These are phyloP conservation scores for Abramis brama DNA, from an alignment of 2,113 vertebrate species.

Conservation along the genomic window DNA sequence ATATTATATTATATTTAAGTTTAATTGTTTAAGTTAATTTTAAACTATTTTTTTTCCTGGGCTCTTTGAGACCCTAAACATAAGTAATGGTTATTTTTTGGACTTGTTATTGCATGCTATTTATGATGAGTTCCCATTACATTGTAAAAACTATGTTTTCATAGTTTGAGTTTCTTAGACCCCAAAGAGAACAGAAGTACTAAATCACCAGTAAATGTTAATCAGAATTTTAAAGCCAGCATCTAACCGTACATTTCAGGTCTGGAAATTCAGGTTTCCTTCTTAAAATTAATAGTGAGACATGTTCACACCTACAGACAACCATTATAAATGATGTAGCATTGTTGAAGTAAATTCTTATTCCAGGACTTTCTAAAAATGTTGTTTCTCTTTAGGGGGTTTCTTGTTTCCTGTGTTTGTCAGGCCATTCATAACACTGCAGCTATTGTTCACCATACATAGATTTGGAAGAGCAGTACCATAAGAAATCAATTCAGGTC, in stretches of 20 bases:
- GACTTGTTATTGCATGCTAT: not conserved
- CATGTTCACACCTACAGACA: not conserved
- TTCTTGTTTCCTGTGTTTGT: slow-evolving; percentile 53
- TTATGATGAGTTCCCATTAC: not conserved
- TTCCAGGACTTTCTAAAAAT: slow-evolving; percentile 45
- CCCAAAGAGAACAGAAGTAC: not conserved
- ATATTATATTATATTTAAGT: no score
- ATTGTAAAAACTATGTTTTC: not conserved
- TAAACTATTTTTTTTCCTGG: not conserved
- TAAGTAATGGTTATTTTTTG: not conserved
- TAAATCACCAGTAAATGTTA: slow-evolving; percentile 1
- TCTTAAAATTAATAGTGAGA: slow-evolving; percentile 3
- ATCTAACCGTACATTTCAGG: not conserved
- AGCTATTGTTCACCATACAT: slow-evolving; percentile 40
- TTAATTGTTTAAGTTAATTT: no score
- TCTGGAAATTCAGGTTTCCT: not conserved
- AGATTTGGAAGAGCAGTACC: slow-evolving; percentile 35
- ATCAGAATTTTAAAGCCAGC: not conserved
- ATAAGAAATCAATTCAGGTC: slow-evolving; percentile 54
- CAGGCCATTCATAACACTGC: slow-evolving; percentile 47
- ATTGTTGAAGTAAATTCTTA: slow-evolving; percentile 11
- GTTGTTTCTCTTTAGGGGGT: not conserved
- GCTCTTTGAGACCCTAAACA: not conserved
- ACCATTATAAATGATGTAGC: not conserved
- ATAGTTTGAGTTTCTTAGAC: not conserved